Conservation (phyloP, 2,113 vertebrate genomes). For the Chauna torquata region DNA sequence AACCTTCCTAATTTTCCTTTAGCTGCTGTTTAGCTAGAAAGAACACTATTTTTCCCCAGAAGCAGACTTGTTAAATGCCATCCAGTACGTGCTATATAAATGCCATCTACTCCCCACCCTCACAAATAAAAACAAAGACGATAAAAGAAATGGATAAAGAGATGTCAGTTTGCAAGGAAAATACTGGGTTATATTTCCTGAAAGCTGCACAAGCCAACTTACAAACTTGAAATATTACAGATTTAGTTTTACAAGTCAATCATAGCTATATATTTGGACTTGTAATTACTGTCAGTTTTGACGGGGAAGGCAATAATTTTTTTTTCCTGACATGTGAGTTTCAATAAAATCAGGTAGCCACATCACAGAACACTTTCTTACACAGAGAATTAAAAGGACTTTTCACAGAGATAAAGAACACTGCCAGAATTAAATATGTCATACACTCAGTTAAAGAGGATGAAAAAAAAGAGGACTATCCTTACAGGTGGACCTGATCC, state of each 20-base stretch:
- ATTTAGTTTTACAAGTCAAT: conserved; percentile 61
- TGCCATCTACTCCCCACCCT: background rate
- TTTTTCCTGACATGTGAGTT: conserved; percentile 12
- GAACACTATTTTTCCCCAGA: conserved; percentile 2
- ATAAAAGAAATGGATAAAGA: conserved; percentile 52
- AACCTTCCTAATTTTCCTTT: conserved; percentile 23
- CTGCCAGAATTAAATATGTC: conserved; percentile 33
- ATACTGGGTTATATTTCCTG: conserved; percentile 17
- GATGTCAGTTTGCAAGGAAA: conserved; percentile 15
- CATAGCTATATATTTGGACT: conserved; percentile 56
- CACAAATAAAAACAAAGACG: conserved; percentile 36
- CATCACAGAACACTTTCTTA: conserved; percentile 46
- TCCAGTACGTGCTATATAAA: background rate
- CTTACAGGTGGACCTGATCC: background rate
- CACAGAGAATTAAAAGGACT: conserved; percentile 46
- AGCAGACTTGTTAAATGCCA: conserved; percentile 8
- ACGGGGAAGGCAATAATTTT: conserved; percentile 43
- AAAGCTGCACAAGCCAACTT: conserved; percentile 4
- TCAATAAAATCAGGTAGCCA: conserved; percentile 59
- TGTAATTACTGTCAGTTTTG: conserved; percentile 60
- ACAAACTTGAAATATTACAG: conserved; percentile 57
- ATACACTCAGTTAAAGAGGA: conserved; percentile 1
- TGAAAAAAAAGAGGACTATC: background rate
- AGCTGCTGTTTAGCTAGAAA: conserved; percentile 3
- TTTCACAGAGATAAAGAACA: conserved; percentile 44